These are phyloP conservation scores for Dasyurus viverrinus DNA, from an alignment of 2,113 vertebrate genomes.

Conservation along the genomic window DNA sequence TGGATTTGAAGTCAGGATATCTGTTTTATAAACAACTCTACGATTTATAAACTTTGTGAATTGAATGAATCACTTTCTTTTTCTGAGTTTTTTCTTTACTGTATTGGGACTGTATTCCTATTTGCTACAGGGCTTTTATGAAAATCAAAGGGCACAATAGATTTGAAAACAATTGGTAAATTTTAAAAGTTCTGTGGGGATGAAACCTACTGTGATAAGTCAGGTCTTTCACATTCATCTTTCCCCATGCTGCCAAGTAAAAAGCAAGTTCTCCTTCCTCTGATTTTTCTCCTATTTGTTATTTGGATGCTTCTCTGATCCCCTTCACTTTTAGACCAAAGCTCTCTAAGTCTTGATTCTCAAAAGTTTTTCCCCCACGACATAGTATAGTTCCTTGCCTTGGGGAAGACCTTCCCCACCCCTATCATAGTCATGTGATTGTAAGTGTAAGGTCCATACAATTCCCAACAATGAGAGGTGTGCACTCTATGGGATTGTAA, in stretches of 20 bases:
- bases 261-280: neutral
- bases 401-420: neutral
- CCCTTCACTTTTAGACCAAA: neutral
- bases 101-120: neutral
- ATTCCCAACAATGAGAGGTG: too few relatives aligned
- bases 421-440: too few relatives aligned
- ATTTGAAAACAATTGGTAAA: too few relatives aligned
- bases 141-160: neutral
- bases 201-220: neutral
- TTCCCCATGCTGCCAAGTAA: neutral
- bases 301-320: neutral
- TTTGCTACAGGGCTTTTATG: neutral
- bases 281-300: neutral
- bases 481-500: neutral
- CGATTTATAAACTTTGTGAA: neutral
- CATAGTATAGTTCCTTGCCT: neutral
- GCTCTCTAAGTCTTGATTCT: neutral
- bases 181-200: neutral
- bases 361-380: neutral
- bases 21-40: neutral
- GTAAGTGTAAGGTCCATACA: too few relatives aligned
- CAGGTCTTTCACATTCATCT: neutral
- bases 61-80: neutral
- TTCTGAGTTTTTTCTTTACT: neutral
- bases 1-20: neutral